Base-by-base conservation (phyloP, 2,797 vertebrate genomes). In the Esox masquinongy region DNA sequence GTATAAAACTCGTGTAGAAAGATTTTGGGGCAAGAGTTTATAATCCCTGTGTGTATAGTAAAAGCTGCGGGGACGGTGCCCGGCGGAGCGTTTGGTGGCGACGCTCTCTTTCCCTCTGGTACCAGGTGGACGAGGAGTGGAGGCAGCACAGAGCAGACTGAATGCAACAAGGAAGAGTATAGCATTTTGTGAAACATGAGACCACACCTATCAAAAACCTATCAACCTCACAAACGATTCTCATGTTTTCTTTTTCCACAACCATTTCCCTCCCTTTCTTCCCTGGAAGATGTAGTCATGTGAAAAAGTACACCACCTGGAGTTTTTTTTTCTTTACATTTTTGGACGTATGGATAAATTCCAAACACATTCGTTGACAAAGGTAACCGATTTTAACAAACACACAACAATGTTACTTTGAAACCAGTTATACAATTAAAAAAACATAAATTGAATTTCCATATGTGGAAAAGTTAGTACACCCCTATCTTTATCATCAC, bases 161-260 rank as follows among this genome's bases (percentile, higher is more conserved):
- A n/a, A 14, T 31, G 1, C 77, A 34, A 19, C 7, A 1, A 34
- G 31, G 70, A 4, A 76, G 31, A 72, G 70, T 72, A 24, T 15
- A 29, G 72, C 0, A 88, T 88, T 86, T 66, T 36, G 17, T 19
- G 8, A 29, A 11, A 56, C 71, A 31, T 29, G 81, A 53, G 53
- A 75, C 92, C 91, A 89, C 91, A 86, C 91, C 92, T 81, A 83
- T 77, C 26, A n/a, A 6, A 8, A 64, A 84, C 68, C 71, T 73
- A 11, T 0, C 51, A 75, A 68, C 74, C 47, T 47, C n/a, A 53
- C 75, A 80, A 74, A 77, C 74, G 71, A 39, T 9, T 19, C 6
- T 74, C 3, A 56, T 59, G 47, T 68, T 24, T 31, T 22, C 1
- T n/a, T 9, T 0, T 29, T 14, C 81, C 50, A 19, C n/a, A 9